Evolutionary conservation across 1,140 invertebrate species (phyloP).

Genomic region (Doryteuthis pealeii): DNA sequence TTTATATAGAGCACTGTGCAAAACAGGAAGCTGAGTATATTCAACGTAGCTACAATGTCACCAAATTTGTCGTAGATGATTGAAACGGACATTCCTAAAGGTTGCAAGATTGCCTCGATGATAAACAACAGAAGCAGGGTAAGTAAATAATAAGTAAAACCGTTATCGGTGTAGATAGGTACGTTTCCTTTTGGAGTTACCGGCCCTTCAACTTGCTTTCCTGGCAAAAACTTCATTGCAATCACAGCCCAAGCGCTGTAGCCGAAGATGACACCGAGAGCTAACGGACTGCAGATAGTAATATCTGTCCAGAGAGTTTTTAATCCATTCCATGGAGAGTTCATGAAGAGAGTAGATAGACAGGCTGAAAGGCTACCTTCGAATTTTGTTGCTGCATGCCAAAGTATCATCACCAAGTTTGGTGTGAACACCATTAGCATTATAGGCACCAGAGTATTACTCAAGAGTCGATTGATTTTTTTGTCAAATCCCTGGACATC

Average conservation of each 20-base stretch:
- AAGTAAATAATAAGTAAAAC: slow-evolving; percentile 63
- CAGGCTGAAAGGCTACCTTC: slow-evolving; percentile 48
- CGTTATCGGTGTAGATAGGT: slow-evolving; percentile 65
- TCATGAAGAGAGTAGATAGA: slow-evolving; percentile 23
- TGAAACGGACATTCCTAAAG: slow-evolving; percentile 45
- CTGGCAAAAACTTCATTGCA: slow-evolving; percentile 59
- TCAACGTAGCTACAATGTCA: slow-evolving; percentile 62
- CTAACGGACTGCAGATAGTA: slow-evolving; percentile 33
- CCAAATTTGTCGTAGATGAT: slow-evolving; percentile 62
- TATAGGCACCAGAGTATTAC: slow-evolving; percentile 41
- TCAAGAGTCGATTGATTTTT: slow-evolving; percentile 31
- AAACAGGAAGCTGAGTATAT: slow-evolving; percentile 62
- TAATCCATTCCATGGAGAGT: slow-evolving; percentile 31
- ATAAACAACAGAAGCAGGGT: slow-evolving; percentile 56
- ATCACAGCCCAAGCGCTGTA: slow-evolving; percentile 47
- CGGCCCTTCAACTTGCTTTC: slow-evolving; percentile 61
- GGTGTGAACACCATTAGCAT: slow-evolving; percentile 46
- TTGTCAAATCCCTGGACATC: neutral
- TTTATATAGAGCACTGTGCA: slow-evolving; percentile 61
- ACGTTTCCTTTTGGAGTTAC: slow-evolving; percentile 61
- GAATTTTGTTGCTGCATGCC: slow-evolving; percentile 49
- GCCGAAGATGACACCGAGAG: slow-evolving; percentile 39
- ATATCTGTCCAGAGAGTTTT: slow-evolving; percentile 43
- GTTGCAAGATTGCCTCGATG: slow-evolving; percentile 45
- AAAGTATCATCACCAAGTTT: slow-evolving; percentile 49